Percentiles rank a stretch among this genome's conserved stretches.
These are phyloP conservation scores for Hypselothyrea guttata DNA, from an alignment of 2,888 invertebrate species.

Conservation along the genomic window DNA sequence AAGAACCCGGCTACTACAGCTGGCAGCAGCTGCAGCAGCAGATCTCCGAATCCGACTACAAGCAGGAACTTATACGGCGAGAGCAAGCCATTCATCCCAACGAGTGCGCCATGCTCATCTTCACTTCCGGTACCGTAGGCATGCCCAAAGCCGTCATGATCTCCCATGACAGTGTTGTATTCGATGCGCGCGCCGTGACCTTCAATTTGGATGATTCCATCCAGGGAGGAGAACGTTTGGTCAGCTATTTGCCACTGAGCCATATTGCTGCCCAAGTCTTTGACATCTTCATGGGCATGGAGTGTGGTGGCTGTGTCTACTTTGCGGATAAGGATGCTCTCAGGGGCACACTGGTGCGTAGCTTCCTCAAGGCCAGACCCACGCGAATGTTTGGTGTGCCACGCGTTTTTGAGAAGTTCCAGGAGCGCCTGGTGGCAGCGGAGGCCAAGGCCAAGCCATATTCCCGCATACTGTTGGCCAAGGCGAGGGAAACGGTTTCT, in stretches of 20 bases:
- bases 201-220: conserved; percentile 83
- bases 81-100: conserved; percentile 88
- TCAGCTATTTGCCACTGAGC: conserved; percentile 93
- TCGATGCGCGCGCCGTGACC: conserved; percentile 84
- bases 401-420: conserved; percentile 95
- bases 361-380: conserved; percentile 88
- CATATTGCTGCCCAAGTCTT: conserved; percentile 93
- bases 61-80: conserved; percentile 86
- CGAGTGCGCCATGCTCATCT: conserved; percentile 92
- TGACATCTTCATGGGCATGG: conserved; percentile 86
- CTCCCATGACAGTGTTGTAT: conserved; percentile 92
- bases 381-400: conserved; percentile 94
- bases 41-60: conserved; percentile 86
- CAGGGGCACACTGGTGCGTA: conserved; percentile 90
- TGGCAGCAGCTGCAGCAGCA: conserved; percentile 72
- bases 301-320: conserved; percentile 83
- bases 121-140: conserved; percentile 95
- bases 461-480: conserved; percentile 86
- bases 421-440: conserved; percentile 90
- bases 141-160: conserved; percentile 96
- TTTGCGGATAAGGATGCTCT: conserved; percentile 95
- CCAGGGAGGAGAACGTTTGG: conserved; percentile 84
- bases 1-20: conserved; percentile 77
- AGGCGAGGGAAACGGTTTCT: conserved; percentile 86
- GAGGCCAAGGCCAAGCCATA: conserved; percentile 87